Evolutionary conservation across 2,888 invertebrate species (phyloP), one percentile per base, ranked within the genome.

Genomic region (Tanytarsus gracilentus): DNA sequence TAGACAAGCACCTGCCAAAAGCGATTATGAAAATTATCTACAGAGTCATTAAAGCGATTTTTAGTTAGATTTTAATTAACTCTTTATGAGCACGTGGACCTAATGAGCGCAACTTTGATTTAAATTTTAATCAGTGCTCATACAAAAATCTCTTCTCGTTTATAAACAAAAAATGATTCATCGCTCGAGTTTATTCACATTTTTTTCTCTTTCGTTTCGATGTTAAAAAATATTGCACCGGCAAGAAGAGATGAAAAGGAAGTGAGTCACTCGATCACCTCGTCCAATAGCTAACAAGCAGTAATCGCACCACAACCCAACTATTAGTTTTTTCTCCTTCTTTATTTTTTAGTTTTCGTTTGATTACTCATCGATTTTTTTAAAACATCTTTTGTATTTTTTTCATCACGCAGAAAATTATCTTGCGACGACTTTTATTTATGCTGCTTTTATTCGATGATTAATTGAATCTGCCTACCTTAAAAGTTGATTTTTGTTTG

Each of bases 331-430:
- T 51, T 26, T 16, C 30, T 33, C 25, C 8, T 11, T 25, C 40
- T 33, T 55, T 55, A n/a, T 39, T 14, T 40, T 33, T 55, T 33
- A 26, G 55, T 55, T 55, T 55, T 55, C 55, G 40, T 25, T 55
- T 55, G 55, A 55, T 55, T 55, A 55, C 39, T 55, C 55, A 55
- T 55, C 55, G 18, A 44, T 44, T 18, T 44, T 44, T 44, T 36
- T 36, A 36, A 36, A 44, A 11, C 44, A 11, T 44, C 36, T 16
- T 36, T 36, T 36, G 36, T 36, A 14, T 36, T 14, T 6, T 9
- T 36, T 36, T 6, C 36, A n/a, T 36, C 16, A 36, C 36, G n/a
- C 36, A 11, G 21, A 44, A 11, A 18, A 36, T 14, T 36, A 16
- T 36, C 36, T 36, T 3, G 44, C 44, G 21, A 23, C 44, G 21